Conservation (phyloP, 2,888 invertebrate species). For the Agonum fuliginosum region DNA sequence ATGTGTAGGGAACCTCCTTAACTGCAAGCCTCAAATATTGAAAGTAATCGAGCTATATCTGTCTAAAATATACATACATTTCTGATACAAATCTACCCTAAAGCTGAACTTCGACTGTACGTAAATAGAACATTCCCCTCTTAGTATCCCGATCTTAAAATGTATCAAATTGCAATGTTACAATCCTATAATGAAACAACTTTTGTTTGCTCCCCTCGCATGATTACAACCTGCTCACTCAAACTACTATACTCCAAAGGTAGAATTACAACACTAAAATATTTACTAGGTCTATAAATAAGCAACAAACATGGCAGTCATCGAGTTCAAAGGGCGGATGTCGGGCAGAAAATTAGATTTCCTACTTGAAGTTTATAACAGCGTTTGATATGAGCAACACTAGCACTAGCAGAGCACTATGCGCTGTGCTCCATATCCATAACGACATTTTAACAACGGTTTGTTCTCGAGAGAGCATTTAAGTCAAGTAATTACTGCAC, state of each 20-base stretch:
- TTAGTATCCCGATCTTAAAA: too few species aligned
- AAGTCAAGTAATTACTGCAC: neutral
- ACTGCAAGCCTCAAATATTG: too few species aligned
- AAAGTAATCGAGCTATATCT: too few species aligned
- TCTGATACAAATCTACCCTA: too few species aligned
- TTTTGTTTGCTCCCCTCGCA: too few species aligned
- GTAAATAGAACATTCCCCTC: too few species aligned
- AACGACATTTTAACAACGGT: constrained; percentile 31
- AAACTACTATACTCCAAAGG: neutral
- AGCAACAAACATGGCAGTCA: neutral
- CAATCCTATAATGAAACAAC: neutral
- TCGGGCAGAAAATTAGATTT: constrained; percentile 10
- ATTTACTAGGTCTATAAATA: constrained; percentile 18
- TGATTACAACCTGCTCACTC: too few species aligned
- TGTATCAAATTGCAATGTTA: too few species aligned
- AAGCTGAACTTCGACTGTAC: too few species aligned
- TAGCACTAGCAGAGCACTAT: neutral
- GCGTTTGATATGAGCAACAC: neutral
- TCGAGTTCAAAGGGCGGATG: neutral
- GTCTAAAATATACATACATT: too few species aligned
- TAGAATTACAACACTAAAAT: constrained; percentile 9
- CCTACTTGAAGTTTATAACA: constrained; percentile 39
- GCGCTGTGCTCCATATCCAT: too few species aligned
- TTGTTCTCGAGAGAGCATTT: constrained; percentile 20
- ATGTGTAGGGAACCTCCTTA: too few species aligned